phyloP scores from a whole-genome alignment of 2,888 invertebrate species.

The Agriopis leucophaearia region DNA sequence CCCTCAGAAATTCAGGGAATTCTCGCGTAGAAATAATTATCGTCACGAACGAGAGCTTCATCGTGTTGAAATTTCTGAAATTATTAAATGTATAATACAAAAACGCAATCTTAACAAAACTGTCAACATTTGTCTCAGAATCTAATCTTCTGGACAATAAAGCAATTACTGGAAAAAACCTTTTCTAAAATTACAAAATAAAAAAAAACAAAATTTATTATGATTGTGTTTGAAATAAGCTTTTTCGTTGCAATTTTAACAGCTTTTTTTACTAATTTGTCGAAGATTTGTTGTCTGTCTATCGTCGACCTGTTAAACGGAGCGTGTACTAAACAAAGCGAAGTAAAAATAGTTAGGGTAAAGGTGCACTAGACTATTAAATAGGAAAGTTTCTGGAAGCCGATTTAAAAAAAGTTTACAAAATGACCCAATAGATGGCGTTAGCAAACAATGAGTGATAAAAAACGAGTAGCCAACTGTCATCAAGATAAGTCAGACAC shows the following conservation, averaged over 20 bases:
- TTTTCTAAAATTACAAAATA: slow-evolving; percentile 16
- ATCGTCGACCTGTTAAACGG: slow-evolving; percentile 43
- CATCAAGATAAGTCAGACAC: no score
- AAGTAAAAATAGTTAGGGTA: slow-evolving; percentile 25
- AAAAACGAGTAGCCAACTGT: no score
- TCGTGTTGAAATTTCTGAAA: neutral
- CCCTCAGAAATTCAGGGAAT: no score
- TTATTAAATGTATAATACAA: neutral
- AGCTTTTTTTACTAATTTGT: slow-evolving; percentile 36
- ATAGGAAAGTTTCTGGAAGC: no score
- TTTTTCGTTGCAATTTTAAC: slow-evolving; percentile 31
- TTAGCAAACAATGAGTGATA: no score
- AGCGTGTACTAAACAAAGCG: slow-evolving; percentile 54
- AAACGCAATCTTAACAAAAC: neutral
- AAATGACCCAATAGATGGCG: no score
- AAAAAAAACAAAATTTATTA: slow-evolving; percentile 4
- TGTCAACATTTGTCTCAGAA: slow-evolving; percentile 7
- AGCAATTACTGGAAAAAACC: slow-evolving; percentile 19
- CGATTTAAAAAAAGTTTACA: no score
- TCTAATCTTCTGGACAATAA: slow-evolving; percentile 23
- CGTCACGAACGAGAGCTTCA: neutral
- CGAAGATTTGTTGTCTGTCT: slow-evolving; percentile 45
- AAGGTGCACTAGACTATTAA: neutral
- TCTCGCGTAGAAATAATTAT: neutral
- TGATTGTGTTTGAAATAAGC: slow-evolving; percentile 1